Conservation (phyloP, 2,797 vertebrate species). For the Coranthus polyacanthus region DNA sequence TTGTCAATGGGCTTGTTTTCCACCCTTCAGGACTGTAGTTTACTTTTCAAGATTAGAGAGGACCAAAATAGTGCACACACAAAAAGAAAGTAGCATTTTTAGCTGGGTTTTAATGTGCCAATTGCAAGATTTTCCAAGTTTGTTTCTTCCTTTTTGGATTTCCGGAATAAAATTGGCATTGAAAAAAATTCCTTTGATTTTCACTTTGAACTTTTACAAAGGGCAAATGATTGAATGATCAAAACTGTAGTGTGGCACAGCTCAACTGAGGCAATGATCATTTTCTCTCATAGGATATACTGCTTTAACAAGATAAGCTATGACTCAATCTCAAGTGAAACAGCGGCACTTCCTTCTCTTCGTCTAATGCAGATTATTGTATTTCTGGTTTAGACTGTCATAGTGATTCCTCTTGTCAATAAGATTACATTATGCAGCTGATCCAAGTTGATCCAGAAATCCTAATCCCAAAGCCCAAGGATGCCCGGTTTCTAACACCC, state of each 20-base stretch:
- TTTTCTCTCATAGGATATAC: constrained; percentile 24
- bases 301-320: constrained; percentile 64
- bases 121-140: constrained; percentile 21
- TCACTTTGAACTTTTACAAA: constrained; percentile 25
- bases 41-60: constrained; percentile 77
- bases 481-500: constrained; percentile 65
- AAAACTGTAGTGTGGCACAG: constrained; percentile 17
- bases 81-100: constrained; percentile 49
- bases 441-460: constrained; percentile 80
- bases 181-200: constrained; percentile 20
- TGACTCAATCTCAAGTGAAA: constrained; percentile 48
- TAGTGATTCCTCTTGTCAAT: constrained; percentile 76
- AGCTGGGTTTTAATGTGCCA: constrained; percentile 33
- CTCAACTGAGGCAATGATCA: constrained; percentile 32
- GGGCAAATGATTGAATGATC: constrained; percentile 37
- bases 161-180: constrained; percentile 2
- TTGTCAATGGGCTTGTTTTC: constrained; percentile 82
- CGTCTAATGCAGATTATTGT: constrained; percentile 71
- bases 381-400: constrained; percentile 68
- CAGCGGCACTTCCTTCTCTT: constrained; percentile 41
- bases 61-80: constrained; percentile 48
- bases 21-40: constrained; percentile 73
- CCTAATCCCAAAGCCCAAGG: constrained; percentile 72
- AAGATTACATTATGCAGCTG: constrained; percentile 79
- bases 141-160: constrained; percentile 22